These are phyloP conservation scores for Caenorhabditis sulstoni DNA, from an alignment of 2,888 invertebrate species.

Conservation along the genomic window DNA sequence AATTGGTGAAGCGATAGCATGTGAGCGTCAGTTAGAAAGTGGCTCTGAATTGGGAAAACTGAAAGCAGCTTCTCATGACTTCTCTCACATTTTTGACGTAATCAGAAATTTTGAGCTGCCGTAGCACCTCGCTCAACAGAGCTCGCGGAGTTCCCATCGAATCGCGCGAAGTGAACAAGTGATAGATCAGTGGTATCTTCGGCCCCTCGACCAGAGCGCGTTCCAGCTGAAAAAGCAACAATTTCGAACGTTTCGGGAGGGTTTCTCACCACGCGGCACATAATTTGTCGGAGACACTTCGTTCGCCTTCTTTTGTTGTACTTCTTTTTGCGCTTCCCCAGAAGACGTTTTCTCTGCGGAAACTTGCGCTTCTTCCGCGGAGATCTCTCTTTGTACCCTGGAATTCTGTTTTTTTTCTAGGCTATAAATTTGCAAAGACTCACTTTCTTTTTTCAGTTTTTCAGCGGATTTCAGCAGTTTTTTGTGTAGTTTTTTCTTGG, in stretches of 20 bases:
- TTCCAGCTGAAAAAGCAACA: constrained; percentile 55
- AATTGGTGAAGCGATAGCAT: constrained; percentile 32
- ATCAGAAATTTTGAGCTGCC: constrained; percentile 27
- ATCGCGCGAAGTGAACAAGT: constrained; percentile 38
- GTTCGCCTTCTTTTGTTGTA: background rate
- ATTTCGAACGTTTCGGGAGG: no score
- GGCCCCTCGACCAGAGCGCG: constrained; percentile 48
- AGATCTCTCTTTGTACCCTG: background rate
- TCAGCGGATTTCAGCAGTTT: background rate
- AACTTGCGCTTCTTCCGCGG: background rate
- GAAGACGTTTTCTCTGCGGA: constrained; percentile 13
- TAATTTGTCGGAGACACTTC: background rate
- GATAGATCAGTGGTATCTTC: constrained; percentile 34
- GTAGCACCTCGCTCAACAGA: constrained; percentile 20
- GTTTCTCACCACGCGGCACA: background rate
- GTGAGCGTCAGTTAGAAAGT: constrained; percentile 18
- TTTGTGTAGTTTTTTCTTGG: background rate
- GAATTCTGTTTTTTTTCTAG: background rate
- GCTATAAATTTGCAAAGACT: no score
- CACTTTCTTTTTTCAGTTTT: constrained; percentile 15
- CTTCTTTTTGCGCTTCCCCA: background rate
- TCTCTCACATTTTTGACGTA: constrained; percentile 39
- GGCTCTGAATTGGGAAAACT: constrained; percentile 14
- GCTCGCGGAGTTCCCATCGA: constrained; percentile 45
- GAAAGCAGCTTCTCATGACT: no score